phyloP scores from a whole-genome alignment of 1,140 invertebrate genomes.

The Brachionus sp. region DNA sequence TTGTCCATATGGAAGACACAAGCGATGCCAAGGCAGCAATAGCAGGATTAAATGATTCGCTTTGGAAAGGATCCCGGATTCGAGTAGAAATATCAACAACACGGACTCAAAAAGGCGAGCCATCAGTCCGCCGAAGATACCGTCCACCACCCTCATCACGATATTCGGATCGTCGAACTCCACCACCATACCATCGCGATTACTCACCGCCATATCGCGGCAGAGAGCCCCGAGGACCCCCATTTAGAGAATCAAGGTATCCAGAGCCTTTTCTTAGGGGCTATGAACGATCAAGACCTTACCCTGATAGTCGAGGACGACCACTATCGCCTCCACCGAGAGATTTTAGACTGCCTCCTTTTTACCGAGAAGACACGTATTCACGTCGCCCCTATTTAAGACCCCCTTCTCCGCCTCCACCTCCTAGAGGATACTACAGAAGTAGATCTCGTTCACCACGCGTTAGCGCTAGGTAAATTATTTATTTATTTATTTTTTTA shows the following conservation, averaged over 20 bases:
- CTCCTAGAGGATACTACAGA: neutral
- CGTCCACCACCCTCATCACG: neutral
- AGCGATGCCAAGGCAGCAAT: slow-evolving; percentile 83
- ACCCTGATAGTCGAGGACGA: neutral
- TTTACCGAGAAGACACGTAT: neutral
- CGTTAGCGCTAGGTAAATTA: neutral
- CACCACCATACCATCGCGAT: neutral
- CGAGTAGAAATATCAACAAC: slow-evolving; percentile 76
- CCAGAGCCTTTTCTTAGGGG: neutral
- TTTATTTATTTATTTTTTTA: neutral
- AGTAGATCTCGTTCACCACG: slow-evolving; percentile 7
- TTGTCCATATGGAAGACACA: slow-evolving; percentile 93
- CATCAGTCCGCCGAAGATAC: neutral
- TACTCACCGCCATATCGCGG: neutral
- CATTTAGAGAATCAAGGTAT: neutral
- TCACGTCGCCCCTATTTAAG: neutral
- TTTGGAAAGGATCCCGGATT: slow-evolving; percentile 79
- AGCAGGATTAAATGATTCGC: slow-evolving; percentile 80
- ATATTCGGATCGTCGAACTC: neutral
- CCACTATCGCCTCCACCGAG: neutral
- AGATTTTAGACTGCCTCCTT: neutral
- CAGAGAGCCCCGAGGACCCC: neutral
- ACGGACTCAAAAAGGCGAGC: neutral
- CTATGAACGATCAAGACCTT: neutral
- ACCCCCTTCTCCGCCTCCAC: neutral